Evolutionary conservation across 2,113 vertebrate species (phyloP), one percentile per base, ranked within the genome.

Genomic region (Dipodomys merriami): DNA sequence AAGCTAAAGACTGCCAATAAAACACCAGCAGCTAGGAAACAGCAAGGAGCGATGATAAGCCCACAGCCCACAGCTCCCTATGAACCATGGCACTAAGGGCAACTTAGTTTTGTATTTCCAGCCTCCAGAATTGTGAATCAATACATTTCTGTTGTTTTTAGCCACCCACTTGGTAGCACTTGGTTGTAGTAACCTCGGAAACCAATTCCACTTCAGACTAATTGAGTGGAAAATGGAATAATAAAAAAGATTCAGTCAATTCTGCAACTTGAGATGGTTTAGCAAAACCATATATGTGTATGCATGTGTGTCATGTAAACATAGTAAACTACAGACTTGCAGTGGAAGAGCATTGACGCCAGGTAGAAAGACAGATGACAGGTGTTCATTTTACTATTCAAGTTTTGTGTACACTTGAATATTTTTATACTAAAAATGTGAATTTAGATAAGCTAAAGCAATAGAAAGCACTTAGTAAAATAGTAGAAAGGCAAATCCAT

Each of bases 201-300:
- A 74, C 35, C 23, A 74, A 39, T 83, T 35, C n/a, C 16, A 39
- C 71, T 67, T 67, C 35, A 60, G 33, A 86, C 20, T 62, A 87
- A 92, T 25, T 57, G 53, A 87, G 74, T 73, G 60, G 64, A 57
- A 87, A 82, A 92, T 73, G 20, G 83, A 62, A 44, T 81, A 71
- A 86, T 79, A 81, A 87, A 82, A 80, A 57, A 76, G 57, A 68
- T 74, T 76, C 4, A 5, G 69, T 33, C 39, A 49, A 33, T 88
- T 83, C 29, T 93, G 69, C n/a, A 29, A 68, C n/a, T 67, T 79
- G 4, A 4, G 60, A 87, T 83, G 78, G 49, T 46, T 78, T n/a
- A 65, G 78, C 53, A 79, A 91, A 78, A 57, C n/a, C 39, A 27
- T 44, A 12, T 53, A 53, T 35, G 68, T 60, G 29, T 29, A 11